These are phyloP conservation scores for Clangula hyemalis DNA, from an alignment of 2,797 vertebrate species.

Conservation along the genomic window DNA sequence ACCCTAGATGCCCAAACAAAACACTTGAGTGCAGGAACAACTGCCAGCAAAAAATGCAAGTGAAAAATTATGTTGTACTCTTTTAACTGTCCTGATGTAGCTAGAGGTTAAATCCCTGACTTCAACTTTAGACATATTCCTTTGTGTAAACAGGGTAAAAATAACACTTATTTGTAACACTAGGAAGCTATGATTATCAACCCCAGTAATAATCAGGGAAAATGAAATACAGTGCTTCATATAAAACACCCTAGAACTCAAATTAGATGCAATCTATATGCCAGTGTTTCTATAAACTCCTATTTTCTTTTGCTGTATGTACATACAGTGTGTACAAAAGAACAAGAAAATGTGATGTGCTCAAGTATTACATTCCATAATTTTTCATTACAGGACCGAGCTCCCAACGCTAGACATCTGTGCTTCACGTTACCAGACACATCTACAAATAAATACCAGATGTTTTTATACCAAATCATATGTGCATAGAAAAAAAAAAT, in stretches of 20 bases:
- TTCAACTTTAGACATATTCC: not conserved
- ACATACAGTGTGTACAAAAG: not conserved
- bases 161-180: not conserved
- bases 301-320: not conserved
- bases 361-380: not conserved
- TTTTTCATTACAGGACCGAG: not conserved
- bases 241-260: not conserved
- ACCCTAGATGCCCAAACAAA: not conserved
- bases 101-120: not conserved
- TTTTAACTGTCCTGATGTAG: not conserved
- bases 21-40: not conserved
- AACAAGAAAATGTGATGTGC: not conserved
- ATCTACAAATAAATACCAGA: not conserved
- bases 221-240: not conserved
- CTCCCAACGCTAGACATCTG: not conserved
- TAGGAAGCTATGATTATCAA: slow-evolving; percentile 20
- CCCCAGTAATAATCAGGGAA: slow-evolving; percentile 10
- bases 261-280: not conserved
- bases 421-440: not conserved
- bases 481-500: not conserved
- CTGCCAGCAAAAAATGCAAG: not conserved
- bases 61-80: not conserved
- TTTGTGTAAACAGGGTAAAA: slow-evolving; percentile 18
- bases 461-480: not conserved
- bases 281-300: not conserved